These are phyloP conservation scores for Zapornia atra DNA, from an alignment of 2,113 vertebrate genomes.

Conservation along the genomic window DNA sequence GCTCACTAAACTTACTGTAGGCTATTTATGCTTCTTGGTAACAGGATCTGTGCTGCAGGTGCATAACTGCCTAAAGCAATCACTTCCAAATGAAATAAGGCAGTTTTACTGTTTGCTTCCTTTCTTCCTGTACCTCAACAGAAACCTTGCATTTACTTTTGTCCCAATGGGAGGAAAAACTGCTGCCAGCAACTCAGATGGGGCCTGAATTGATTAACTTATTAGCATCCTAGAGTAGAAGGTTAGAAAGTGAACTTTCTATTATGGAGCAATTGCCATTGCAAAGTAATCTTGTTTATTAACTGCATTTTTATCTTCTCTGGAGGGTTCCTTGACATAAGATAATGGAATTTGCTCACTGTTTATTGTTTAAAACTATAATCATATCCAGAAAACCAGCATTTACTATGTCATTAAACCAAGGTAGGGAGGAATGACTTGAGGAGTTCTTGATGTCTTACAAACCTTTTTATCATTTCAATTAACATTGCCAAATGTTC, in stretches of 20 bases:
- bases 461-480: conserved; percentile 31
- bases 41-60: background rate
- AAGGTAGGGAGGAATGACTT: background rate
- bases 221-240: conserved; percentile 41
- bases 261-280: conserved; percentile 35
- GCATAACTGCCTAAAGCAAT: background rate
- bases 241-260: conserved; percentile 42
- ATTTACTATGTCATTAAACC: conserved; percentile 33
- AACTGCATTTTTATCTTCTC: conserved; percentile 43
- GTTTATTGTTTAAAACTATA: conserved; percentile 47
- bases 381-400: conserved; percentile 26
- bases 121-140: background rate
- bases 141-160: conserved; percentile 11
- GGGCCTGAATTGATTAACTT: conserved; percentile 28
- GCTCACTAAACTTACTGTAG: background rate
- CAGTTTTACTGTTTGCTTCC: background rate
- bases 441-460: background rate
- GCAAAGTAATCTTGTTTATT: conserved; percentile 51
- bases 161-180: conserved; percentile 1
- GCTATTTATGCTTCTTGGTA: background rate
- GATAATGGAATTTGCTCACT: conserved; percentile 21
- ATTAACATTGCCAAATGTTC: conserved; percentile 46
- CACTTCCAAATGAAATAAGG: background rate
- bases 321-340: conserved; percentile 29
- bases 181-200: background rate